Percentiles rank a stretch among this genome's conserved stretches.
phyloP scores from a whole-genome alignment of 2,113 vertebrate genomes.

The Varanus salvator region DNA sequence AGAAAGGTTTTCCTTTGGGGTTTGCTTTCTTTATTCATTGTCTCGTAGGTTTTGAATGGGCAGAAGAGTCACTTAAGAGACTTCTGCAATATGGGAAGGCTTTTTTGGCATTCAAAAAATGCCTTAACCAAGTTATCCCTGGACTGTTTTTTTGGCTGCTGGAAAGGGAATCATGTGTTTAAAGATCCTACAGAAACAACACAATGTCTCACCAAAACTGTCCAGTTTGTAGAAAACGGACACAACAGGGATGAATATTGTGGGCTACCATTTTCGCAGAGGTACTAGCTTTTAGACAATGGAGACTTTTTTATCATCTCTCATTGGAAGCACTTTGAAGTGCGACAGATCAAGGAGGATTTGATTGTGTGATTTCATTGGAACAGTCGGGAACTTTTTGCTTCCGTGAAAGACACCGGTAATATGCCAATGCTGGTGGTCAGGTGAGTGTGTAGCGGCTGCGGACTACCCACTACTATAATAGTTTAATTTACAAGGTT shows the following conservation, averaged over 20 bases:
- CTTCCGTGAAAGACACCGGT: neutral
- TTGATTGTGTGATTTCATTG: neutral
- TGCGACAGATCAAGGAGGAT: neutral
- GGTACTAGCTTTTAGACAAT: neutral
- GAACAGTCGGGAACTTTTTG: neutral
- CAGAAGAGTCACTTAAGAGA: neutral
- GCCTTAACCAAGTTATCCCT: neutral
- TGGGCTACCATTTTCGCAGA: neutral
- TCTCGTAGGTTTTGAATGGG: neutral
- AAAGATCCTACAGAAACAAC: neutral
- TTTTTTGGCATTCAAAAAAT: too few species aligned
- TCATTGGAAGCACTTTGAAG: neutral
- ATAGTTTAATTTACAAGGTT: neutral
- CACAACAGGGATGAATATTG: neutral
- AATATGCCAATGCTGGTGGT: too few species aligned
- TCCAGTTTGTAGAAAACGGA: neutral
- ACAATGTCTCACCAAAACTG: too few species aligned
- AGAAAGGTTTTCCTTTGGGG: neutral
- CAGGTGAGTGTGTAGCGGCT: neutral
- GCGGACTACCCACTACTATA: neutral
- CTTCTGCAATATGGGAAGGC: neutral
- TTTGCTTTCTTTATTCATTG: neutral
- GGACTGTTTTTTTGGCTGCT: neutral
- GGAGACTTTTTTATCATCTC: neutral
- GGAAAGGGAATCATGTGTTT: neutral